Base-by-base conservation (phyloP, 2,888 invertebrate species). In the Meliscaeva auricollis region DNA sequence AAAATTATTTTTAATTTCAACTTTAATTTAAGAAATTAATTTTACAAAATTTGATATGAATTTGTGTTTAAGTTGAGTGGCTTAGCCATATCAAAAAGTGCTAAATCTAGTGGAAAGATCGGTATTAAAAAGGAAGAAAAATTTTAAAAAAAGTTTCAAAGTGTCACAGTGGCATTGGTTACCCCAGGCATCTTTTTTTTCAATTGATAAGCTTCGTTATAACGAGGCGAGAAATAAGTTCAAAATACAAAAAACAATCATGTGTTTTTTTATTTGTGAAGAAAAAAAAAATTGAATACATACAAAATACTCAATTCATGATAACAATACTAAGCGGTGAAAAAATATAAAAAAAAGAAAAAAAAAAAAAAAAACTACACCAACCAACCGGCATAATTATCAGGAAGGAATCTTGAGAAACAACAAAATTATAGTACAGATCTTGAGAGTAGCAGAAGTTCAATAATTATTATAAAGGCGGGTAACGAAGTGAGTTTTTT, bases 371-470 rank as follows among this genome's bases (percentile, higher is more conserved):
- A 32, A 52, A 73, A 17, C 52, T 46, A 38, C 41, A 48, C 44
- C 72, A 26, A 46, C 38, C 38, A 60, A 76, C 84, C 84, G 84
- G 84, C 84, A 81, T 80, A 54, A 72, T 81, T 85, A 85, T 81
- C 84, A 52, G 46, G 60, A 60, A 60, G 50, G 68, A 58, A 69
- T 69, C 69, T 72, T 48, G 30, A 41, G 35, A 66, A 72, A 56
- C 41, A 64, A 46, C 50, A 62, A 70, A 30, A 38, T 13, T 60
- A 46, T 46, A 64, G 30, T 26, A 15, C 30, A 64, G 46, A 58
- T 38, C 35, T 35, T 72, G 80, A 64, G 69, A 52, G 17, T 48
- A 26, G 4, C 3, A 69, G 52, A 80, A 60, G 46, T 66, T 72
- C 62, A 79, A 26, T 46, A 38, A 35, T 6, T 1, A 9, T 8